These are phyloP conservation scores for Vimba vimba DNA, from an alignment of 2,113 vertebrate genomes.

Conservation along the genomic window DNA sequence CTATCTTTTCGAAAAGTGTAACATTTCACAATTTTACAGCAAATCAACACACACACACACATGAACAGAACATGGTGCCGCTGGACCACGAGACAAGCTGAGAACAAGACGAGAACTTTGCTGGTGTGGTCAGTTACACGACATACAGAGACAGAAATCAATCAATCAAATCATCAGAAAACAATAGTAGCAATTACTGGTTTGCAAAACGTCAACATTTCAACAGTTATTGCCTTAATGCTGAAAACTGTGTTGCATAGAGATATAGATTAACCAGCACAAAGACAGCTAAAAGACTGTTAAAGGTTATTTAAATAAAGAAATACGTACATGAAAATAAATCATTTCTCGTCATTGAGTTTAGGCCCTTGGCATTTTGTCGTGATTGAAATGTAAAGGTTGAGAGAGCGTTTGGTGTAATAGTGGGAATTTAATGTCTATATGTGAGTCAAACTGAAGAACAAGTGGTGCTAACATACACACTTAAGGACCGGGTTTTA, in stretches of 20 bases:
- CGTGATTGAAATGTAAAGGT: neutral
- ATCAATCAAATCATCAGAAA: neutral
- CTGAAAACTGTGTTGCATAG: conserved; percentile 61
- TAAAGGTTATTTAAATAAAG: conserved; percentile 39
- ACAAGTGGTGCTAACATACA: neutral
- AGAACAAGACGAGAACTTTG: neutral
- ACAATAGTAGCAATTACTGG: conserved; percentile 17
- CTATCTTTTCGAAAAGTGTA: conserved; percentile 5
- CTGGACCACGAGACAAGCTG: conserved; percentile 17
- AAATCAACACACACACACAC: neutral
- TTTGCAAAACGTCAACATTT: conserved; percentile 3
- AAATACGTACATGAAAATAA: neutral
- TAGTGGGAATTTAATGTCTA: neutral
- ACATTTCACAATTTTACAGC: neutral
- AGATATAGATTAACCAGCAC: conserved; percentile 53
- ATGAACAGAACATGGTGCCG: neutral
- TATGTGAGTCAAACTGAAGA: neutral
- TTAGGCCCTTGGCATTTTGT: conserved; percentile 27
- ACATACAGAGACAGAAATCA: conserved; percentile 4
- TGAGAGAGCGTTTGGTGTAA: neutral
- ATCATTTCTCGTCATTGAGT: neutral
- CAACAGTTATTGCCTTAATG: conserved; percentile 56
- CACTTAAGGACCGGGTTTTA: neutral
- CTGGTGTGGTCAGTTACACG: conserved; percentile 28
- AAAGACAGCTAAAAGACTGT: conserved; percentile 49